phyloP scores from a whole-genome alignment of 2,888 invertebrate genomes.

The Pemphredon lugubris region DNA sequence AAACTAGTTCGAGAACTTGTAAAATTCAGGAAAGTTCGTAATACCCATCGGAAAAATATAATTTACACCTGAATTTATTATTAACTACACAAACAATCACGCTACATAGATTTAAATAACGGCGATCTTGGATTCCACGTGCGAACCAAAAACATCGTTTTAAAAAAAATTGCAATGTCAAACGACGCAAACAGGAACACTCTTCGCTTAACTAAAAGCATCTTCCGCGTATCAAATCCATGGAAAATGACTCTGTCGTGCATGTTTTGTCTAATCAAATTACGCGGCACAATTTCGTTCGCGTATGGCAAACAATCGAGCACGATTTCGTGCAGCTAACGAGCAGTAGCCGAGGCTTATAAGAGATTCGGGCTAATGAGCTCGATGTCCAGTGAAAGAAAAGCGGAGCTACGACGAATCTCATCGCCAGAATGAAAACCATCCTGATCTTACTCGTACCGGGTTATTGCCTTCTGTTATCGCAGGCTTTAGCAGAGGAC shows the following conservation, averaged over 20 bases:
- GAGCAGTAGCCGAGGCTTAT: slow-evolving; percentile 51
- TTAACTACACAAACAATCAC: too few relatives aligned
- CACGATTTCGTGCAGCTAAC: slow-evolving; percentile 68
- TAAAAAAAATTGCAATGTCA: too few relatives aligned
- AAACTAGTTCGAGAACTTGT: too few relatives aligned
- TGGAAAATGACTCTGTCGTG: slow-evolving; percentile 25
- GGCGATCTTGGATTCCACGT: background rate
- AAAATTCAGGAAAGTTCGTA: too few relatives aligned
- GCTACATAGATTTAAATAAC: background rate
- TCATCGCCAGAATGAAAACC: slow-evolving; percentile 39
- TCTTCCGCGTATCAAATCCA: background rate
- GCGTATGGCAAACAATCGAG: slow-evolving; percentile 31
- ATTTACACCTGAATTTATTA: too few relatives aligned
- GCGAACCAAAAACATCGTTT: background rate
- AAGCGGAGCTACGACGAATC: slow-evolving; percentile 27
- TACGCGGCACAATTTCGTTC: slow-evolving; percentile 33
- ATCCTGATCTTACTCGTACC: slow-evolving; percentile 9
- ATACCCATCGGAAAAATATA: too few relatives aligned
- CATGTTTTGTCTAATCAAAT: slow-evolving; percentile 31
- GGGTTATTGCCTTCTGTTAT: slow-evolving; percentile 13
- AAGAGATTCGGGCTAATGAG: slow-evolving; percentile 53
- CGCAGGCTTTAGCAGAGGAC: slow-evolving; percentile 32
- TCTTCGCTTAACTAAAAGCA: background rate
- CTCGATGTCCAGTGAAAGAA: slow-evolving; percentile 41
- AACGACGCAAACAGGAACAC: too few relatives aligned